Conservation (phyloP, 2,113 vertebrate species). For the Atractosteus spatula region DNA sequence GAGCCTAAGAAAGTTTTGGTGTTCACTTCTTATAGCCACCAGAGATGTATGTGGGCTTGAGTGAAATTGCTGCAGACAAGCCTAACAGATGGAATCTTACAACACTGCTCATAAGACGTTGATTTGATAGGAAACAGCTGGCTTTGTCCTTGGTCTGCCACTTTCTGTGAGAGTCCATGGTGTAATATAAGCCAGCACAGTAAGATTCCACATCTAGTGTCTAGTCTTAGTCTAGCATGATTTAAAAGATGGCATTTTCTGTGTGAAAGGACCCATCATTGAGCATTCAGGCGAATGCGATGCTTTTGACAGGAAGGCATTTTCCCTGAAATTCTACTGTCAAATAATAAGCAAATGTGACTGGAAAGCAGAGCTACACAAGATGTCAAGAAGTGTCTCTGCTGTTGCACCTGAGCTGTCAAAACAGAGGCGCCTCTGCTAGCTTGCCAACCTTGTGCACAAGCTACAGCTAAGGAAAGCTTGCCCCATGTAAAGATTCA, state of each 20-base stretch:
- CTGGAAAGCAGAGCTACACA: not conserved
- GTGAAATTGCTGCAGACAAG: not conserved
- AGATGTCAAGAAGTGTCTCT: not conserved
- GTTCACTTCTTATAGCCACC: not conserved
- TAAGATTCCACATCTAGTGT: not conserved
- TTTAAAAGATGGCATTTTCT: no score
- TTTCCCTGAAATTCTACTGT: not conserved
- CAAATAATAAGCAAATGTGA: not conserved
- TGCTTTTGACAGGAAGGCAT: not conserved
- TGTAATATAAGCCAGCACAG: not conserved
- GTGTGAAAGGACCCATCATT: not conserved
- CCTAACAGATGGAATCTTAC: not conserved
- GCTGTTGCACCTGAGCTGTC: not conserved
- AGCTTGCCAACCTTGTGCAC: no score
- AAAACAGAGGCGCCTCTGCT: not conserved
- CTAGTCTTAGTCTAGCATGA: not conserved
- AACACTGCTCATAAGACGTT: not conserved
- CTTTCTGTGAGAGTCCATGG: not conserved
- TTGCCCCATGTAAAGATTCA: no score
- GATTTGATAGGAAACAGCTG: slow-evolving; percentile 2
- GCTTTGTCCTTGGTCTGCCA: not conserved
- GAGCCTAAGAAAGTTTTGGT: not conserved
- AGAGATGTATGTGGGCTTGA: not conserved
- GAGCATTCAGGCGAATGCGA: not conserved
- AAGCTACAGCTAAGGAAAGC: no score